These are phyloP conservation scores for Salarias fasciatus DNA, from an alignment of 2,797 vertebrate genomes.

Conservation along the genomic window DNA sequence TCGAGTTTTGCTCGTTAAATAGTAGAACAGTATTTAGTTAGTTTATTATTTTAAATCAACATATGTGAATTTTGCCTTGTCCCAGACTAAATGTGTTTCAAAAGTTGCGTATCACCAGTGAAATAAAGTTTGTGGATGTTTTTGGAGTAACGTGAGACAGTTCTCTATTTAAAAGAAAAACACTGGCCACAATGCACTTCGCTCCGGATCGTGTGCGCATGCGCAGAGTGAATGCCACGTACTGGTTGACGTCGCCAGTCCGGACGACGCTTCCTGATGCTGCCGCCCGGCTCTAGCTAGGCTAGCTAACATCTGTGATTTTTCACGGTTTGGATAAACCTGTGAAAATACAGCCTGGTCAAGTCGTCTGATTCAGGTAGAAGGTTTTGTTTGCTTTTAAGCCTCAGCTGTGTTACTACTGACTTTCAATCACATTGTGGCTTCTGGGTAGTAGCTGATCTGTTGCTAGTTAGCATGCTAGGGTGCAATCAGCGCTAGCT, in stretches of 20 bases:
- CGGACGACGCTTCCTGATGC: constrained; percentile 78
- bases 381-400: neutral
- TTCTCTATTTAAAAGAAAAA: no score
- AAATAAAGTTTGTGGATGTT: no score
- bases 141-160: no score
- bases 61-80: no score
- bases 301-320: constrained; percentile 44
- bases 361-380: constrained; percentile 76
- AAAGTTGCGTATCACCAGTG: no score
- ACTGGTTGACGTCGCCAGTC: constrained; percentile 75
- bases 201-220: constrained; percentile 49
- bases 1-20: no score
- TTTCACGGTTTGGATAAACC: constrained; percentile 65
- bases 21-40: no score
- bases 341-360: constrained; percentile 69
- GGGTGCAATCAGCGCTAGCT: constrained; percentile 32
- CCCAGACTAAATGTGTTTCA: no score
- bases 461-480: constrained; percentile 30
- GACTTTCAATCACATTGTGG: neutral
- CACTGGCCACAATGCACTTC: constrained; percentile 16
- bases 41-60: no score
- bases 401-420: neutral
- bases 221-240: constrained; percentile 81
- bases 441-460: neutral
- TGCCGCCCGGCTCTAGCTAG: constrained; percentile 55